A percentile compares a stretch with the other conserved stretches of the same genome.
Conservation (phyloP, 1,140 invertebrate genomes). For the Alviniconcha marisindica region DNA sequence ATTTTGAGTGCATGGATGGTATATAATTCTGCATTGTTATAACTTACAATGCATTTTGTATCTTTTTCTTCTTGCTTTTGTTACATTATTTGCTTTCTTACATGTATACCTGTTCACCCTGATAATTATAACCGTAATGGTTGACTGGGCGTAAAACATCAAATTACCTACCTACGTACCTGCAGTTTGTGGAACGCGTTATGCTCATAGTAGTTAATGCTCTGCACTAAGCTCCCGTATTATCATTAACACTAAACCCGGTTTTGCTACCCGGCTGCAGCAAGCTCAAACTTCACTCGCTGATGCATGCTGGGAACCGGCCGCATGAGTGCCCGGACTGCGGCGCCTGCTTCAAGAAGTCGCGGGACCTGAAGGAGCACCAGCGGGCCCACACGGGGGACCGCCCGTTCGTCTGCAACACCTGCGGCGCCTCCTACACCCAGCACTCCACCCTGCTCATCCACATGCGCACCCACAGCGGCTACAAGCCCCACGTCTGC, state of each 20-base stretch:
- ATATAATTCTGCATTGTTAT: too few relatives aligned
- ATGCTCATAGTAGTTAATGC: not conserved
- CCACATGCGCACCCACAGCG: conserved; percentile 54
- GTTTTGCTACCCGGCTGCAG: not conserved
- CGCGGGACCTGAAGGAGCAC: conserved; percentile 45
- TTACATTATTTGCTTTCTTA: too few relatives aligned
- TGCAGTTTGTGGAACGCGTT: too few relatives aligned
- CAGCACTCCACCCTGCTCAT: conserved; percentile 62
- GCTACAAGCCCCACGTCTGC: conserved; percentile 37
- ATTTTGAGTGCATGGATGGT: too few relatives aligned
- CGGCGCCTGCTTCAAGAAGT: conserved; percentile 23
- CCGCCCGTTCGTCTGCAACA: conserved; percentile 43
- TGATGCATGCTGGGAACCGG: not conserved
- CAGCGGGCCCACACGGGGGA: conserved; percentile 47
- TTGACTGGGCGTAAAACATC: too few relatives aligned
- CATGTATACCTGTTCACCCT: too few relatives aligned
- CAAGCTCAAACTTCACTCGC: not conserved
- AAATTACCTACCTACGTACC: too few relatives aligned
- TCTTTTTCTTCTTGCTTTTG: too few relatives aligned
- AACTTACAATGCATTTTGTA: not conserved
- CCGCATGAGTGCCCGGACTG: conserved; percentile 24
- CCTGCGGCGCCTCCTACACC: conserved; percentile 48
- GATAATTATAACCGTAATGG: too few relatives aligned
- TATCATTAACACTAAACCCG: not conserved
- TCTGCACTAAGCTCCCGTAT: not conserved